phyloP scores from a whole-genome alignment of 1,140 invertebrate genomes.

The roundworm (Caenorhabditis elegans) region WBcel235 BX284606.5:3284001-3284500 shows the following conservation, averaged over 20 bases:
- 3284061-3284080: no score
- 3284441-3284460: no score
- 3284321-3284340: background rate
- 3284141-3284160: background rate
- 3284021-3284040: background rate
- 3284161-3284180: background rate
- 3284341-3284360: background rate
- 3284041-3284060: constrained; percentile 9
- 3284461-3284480: no score
- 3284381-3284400: no score
- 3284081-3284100: no score
- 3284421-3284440: no score
- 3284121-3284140: background rate
- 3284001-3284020: background rate
- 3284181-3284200: background rate
- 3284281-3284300: background rate
- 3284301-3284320: background rate
- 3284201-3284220: background rate
- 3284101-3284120: background rate
- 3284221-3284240: background rate
- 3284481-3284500: no score
- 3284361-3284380: no score
- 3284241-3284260: background rate
- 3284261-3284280: background rate
- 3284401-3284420: no score